phyloP scores from a whole-genome alignment of 2,888 invertebrate species.

The Drosophila barbarae region DNA sequence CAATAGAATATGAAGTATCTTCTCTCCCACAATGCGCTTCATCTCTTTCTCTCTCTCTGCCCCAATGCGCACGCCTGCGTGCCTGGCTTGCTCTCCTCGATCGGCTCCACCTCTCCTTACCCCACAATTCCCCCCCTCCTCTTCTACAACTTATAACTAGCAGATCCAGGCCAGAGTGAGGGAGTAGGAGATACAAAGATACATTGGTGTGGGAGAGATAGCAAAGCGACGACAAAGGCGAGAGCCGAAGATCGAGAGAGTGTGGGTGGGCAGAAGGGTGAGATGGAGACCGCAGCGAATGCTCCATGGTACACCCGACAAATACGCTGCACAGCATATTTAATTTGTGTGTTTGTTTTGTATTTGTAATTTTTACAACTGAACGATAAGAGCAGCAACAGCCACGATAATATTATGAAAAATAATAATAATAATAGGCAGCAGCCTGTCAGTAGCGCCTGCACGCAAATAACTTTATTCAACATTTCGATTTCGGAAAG shows the following conservation, averaged over 20 bases:
- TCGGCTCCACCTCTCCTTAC: constrained; percentile 2
- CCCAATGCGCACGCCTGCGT: constrained; percentile 22
- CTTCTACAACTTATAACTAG: constrained; percentile 1
- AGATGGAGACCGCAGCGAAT: background rate
- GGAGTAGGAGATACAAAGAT: constrained; percentile 7
- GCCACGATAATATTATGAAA: constrained; percentile 19
- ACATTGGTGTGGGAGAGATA: constrained; percentile 39
- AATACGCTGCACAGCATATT: constrained; percentile 26
- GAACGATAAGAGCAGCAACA: constrained; percentile 43
- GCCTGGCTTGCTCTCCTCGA: constrained; percentile 14
- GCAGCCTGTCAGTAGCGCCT: constrained; percentile 33
- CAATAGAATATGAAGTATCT: constrained; percentile 72
- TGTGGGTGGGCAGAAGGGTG: constrained; percentile 5
- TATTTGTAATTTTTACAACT: constrained; percentile 40
- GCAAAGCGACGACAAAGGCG: constrained; percentile 31
- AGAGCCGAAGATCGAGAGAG: constrained; percentile 10
- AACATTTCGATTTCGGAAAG: constrained; percentile 19
- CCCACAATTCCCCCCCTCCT: background rate
- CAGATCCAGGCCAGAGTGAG: constrained; percentile 15
- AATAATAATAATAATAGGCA: constrained; percentile 32
- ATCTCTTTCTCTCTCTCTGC: constrained; percentile 1
- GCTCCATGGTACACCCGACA: constrained; percentile 6
- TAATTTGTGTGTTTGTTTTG: constrained; percentile 14
- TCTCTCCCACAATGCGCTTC: constrained; percentile 11
- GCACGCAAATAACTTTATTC: constrained; percentile 35